Evolutionary conservation across 1,140 invertebrate species (phyloP), one percentile per base, ranked within the genome.

Genomic region (Potamilus streckersoni): DNA sequence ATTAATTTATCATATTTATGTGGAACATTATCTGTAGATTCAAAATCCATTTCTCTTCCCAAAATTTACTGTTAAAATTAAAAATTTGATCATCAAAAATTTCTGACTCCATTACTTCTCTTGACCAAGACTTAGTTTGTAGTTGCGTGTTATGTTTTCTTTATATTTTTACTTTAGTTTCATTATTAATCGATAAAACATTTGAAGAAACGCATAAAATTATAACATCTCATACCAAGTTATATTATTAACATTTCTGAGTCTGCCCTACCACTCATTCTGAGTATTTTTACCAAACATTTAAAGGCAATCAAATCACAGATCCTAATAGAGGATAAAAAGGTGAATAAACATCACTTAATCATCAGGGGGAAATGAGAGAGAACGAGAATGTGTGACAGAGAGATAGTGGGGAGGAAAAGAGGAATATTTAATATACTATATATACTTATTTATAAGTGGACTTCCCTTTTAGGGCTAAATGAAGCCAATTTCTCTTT

Each of bases 341-440:
- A 71, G 23, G 58, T 61, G 55, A 49, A n/a, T 12, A 71, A 27
- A 61, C 31, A 61, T 60, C 16, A 71, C 38, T 17, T 23, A 61
- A 60, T 20, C 38, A 60, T 31, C 8, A 71, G 49, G 62, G 69
- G 69, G 16, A 71, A 71, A 61, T 14, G 27, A 16, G 59, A 71
- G 69, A 61, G 62, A 19, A 55, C 20, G 27, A 71, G 49, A 12
- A 31, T 31, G 27, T 31, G 27, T 31, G 27, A 31, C 27, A 31
- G 27, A 31, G 27, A 4, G 27, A 4, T 0, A 23, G 23, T 23
- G 17, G 57, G 59, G n/a, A 14, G 27, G 14, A 15, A 31, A 11
- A 20, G 55, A 23, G 13, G 67, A 69, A 20, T 69, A 55, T n/a
- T 69, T 8, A 57, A 58, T 31, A 31, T 31, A 4, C 2, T 4